A percentile compares a stretch with the other conserved stretches of the same genome.
Evolutionary conservation across 2,113 vertebrate genomes (phyloP).

Genomic region (Hiodon tergisus): DNA sequence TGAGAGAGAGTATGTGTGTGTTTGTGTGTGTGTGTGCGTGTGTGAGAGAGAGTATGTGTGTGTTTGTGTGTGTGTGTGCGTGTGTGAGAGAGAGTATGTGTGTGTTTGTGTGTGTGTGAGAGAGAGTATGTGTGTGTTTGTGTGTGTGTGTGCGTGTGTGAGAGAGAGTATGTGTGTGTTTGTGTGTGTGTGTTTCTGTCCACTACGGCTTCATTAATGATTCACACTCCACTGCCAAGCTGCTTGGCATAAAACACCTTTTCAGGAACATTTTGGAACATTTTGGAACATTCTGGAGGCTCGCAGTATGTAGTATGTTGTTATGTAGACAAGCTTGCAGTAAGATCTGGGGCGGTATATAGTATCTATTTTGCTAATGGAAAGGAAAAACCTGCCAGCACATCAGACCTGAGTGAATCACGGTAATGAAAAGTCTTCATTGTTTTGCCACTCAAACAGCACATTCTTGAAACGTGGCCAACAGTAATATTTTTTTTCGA

Average conservation of each 20-base stretch:
- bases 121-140: too few relatives aligned
- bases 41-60: too few relatives aligned
- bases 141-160: too few relatives aligned
- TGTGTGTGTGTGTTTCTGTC: too few relatives aligned
- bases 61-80: too few relatives aligned
- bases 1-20: slow-evolving; percentile 20
- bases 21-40: too few relatives aligned
- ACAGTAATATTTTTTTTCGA: slow-evolving; percentile 18
- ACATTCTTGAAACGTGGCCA: slow-evolving; percentile 19
- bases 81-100: too few relatives aligned
- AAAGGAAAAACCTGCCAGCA: neutral
- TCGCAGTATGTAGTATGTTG: neutral
- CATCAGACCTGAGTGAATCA: neutral
- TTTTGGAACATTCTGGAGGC: too few relatives aligned
- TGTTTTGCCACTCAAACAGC: neutral
- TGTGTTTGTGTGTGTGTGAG: too few relatives aligned
- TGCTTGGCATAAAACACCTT: neutral
- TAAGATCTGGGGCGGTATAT: neutral
- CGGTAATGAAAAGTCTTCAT: neutral
- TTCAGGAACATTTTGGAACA: neutral
- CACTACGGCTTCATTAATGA: slow-evolving; percentile 25
- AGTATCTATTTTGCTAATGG: neutral
- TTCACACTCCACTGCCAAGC: slow-evolving; percentile 24
- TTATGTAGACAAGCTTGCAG: neutral
- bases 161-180: too few relatives aligned